Evolutionary conservation across 2,113 vertebrate species (phyloP).

Genomic region (Bucco capensis): DNA sequence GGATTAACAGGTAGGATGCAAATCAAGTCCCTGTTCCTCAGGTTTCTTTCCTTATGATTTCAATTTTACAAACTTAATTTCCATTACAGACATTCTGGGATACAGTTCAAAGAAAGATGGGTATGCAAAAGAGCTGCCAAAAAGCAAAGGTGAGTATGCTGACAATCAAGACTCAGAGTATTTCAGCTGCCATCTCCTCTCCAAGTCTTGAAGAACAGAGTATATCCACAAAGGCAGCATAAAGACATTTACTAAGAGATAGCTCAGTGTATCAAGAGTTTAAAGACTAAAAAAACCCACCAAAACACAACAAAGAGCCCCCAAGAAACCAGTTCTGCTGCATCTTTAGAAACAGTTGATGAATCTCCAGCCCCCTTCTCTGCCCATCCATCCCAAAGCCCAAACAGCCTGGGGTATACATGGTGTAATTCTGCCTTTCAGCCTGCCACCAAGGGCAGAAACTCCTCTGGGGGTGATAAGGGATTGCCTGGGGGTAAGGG

Average conservation of each 20-base stretch:
- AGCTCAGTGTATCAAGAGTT: background rate
- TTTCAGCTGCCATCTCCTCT: background rate
- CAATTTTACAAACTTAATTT: background rate
- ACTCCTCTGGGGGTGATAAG: background rate
- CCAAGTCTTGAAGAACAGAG: background rate
- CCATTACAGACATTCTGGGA: background rate
- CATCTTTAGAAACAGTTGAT: background rate
- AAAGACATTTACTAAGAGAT: background rate
- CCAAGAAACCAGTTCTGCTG: background rate
- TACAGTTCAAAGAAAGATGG: background rate
- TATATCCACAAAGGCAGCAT: background rate
- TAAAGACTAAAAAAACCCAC: too few species aligned
- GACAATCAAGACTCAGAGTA: background rate
- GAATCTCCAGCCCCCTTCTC: background rate
- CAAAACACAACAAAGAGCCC: too few species aligned
- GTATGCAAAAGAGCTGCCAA: background rate
- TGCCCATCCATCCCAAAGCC: background rate
- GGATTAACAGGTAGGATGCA: conserved; percentile 1
- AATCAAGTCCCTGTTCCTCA: background rate
- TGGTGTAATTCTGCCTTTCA: background rate
- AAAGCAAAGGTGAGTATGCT: background rate
- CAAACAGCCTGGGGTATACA: background rate
- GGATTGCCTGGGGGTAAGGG: background rate
- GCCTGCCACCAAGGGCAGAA: background rate
- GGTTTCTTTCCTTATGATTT: background rate